Evolutionary conservation across 2,113 vertebrate genomes (phyloP), one percentile per base, ranked within the genome.

Genomic region (Pomatostomus ruficeps): DNA sequence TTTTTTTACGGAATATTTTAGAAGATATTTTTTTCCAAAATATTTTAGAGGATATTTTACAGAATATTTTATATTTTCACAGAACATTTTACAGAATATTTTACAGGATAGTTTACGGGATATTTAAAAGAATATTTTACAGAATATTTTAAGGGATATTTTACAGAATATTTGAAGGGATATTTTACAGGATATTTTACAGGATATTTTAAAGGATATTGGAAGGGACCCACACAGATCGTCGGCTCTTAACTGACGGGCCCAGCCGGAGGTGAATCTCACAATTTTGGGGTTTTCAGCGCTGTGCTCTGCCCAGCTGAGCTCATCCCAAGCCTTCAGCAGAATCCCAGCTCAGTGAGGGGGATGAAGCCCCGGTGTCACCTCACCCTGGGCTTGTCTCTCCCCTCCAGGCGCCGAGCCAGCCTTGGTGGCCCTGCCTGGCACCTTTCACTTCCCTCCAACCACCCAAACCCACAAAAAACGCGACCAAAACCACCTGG

Each of bases 231-330:
- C 49, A 31, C 42, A 12, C 0, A 8, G 58, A 35, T 36, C 1
- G 2, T 15, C 13, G 42, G 25, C 31, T 42, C 42, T 12, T 4
- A 2, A 22, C 13, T 4, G 42, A 42, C 4, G 0, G 11, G 14
- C 28, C 10, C 54, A 36, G 16, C 1, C 42, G 13, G 38, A 18
- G 29, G 20, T 43, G 2, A 36, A 65, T 28, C 1, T 24, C 29
- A 10, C 31, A 49, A 0, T 26, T 22, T 1, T 72, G 75, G 14
- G 4, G 0, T 22, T 42, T 6, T 3, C 57, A 71, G 57, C 40
- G 3, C 38, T 6, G 5, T 10, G 65, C 29, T 42, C 6, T 22
- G 65, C 35, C 29, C 73, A 25, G 12, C 38, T 46, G 33, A 29
- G 73, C 55, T 29, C 74, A 40, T 4, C 49, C 58, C 24, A 46